These are phyloP conservation scores for Laticauda colubrina DNA, from an alignment of 2,113 vertebrate genomes.

Conservation along the genomic window DNA sequence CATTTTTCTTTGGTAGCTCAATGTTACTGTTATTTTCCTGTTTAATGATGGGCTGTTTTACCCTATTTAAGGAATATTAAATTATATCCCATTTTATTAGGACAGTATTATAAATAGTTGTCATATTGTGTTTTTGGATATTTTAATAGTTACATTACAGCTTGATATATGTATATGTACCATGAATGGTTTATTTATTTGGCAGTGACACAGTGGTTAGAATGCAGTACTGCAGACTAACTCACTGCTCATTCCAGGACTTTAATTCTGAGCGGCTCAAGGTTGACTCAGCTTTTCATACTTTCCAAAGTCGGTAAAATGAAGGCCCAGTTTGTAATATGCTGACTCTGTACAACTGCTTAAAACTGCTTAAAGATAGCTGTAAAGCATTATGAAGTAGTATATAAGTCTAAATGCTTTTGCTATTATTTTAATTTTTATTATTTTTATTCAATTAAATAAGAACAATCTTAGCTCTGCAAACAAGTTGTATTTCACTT, in stretches of 20 bases:
- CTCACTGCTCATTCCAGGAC: too few relatives aligned
- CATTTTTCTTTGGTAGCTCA: neutral
- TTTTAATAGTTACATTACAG: neutral
- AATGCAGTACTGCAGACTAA: too few relatives aligned
- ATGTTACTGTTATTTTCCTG: neutral
- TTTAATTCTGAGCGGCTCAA: too few relatives aligned
- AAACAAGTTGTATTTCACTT: slow-evolving; percentile 36
- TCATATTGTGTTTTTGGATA: neutral
- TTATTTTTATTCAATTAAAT: slow-evolving; percentile 28
- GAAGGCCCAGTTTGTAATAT: too few relatives aligned
- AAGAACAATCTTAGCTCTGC: slow-evolving; percentile 31
- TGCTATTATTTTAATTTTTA: neutral
- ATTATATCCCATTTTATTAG: neutral
- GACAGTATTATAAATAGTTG: neutral
- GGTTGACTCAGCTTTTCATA: too few relatives aligned
- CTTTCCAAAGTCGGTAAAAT: too few relatives aligned
- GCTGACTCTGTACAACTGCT: too few relatives aligned
- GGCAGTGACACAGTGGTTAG: too few relatives aligned
- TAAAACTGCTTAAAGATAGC: too few relatives aligned
- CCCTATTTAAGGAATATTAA: neutral
- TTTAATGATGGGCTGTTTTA: neutral
- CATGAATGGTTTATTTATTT: neutral
- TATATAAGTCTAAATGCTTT: too few relatives aligned
- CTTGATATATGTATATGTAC: neutral
- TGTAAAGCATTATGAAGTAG: too few relatives aligned